phyloP scores from a whole-genome alignment of 2,888 invertebrate species.

The Strigamia maritima region DNA sequence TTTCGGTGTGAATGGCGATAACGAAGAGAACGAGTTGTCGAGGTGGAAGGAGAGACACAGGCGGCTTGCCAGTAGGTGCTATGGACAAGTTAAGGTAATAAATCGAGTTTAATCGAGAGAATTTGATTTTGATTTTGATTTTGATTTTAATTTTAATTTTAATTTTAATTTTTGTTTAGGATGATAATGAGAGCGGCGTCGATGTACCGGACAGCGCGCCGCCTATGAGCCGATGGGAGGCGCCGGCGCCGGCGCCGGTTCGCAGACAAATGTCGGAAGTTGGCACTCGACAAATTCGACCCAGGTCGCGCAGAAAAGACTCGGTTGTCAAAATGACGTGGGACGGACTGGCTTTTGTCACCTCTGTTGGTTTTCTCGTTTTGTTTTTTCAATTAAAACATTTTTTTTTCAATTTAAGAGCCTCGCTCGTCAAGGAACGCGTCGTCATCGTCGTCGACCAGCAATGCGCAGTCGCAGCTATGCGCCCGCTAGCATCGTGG shows the following conservation, averaged over 20 bases:
- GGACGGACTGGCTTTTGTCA: slow-evolving; percentile 73
- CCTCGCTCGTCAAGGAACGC: background rate
- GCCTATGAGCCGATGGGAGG: background rate
- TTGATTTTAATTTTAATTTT: background rate
- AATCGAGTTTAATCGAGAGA: background rate
- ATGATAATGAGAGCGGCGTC: background rate
- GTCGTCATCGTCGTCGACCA: background rate
- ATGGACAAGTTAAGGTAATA: slow-evolving; percentile 56
- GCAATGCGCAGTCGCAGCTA: slow-evolving; percentile 46
- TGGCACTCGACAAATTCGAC: background rate
- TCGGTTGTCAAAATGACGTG: slow-evolving; percentile 79
- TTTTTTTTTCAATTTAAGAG: background rate
- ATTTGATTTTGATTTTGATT: too few species aligned
- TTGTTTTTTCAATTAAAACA: background rate
- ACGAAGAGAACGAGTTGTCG: slow-evolving; percentile 50
- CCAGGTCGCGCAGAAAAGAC: slow-evolving; percentile 54
- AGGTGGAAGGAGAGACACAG: slow-evolving; percentile 77
- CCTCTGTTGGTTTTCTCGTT: slow-evolving; percentile 57
- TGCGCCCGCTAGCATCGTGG: slow-evolving; percentile 45
- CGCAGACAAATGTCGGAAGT: background rate
- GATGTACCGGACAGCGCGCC: background rate
- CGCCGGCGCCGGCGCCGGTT: background rate
- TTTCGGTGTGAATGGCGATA: slow-evolving; percentile 67
- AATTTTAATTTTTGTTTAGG: background rate
- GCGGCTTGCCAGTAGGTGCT: slow-evolving; percentile 70